Evolutionary conservation across 2,888 invertebrate genomes (phyloP), one percentile per base, ranked within the genome.

Genomic region (Philaethria dido): DNA sequence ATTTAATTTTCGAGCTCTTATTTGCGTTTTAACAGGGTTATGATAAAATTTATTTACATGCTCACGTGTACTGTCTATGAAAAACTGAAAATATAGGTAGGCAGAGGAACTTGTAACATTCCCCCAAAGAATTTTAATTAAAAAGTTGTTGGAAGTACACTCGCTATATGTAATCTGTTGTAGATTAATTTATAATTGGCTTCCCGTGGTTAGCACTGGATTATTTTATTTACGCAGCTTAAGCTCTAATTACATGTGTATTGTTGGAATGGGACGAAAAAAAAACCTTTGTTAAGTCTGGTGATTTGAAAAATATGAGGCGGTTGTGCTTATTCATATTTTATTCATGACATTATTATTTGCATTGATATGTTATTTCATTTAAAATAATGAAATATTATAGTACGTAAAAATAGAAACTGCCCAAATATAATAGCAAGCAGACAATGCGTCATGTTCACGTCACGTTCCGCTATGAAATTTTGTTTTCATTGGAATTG

Each of bases 171-270:
- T 89, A 86, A 89, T 89, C 86, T 87, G 84, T 84, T 86, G 85
- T 85, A 82, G 87, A 88, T 89, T 85, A 85, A 85, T 87, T 87
- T 80, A 81, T 88, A 89, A 89, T 89, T 88, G 85, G 83, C 82
- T 78, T 77, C 79, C 80, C 79, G 83, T 78, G 82, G 78, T 79
- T 77, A 73, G 73, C 75, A 75, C 73, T 72, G 69, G 74, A 75
- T 74, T 73, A 75, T 74, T 77, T 68, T 69, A 69, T 72, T 66
- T 70, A 67, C 61, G 57, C 20, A 65, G 65, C 57, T 64, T 66
- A 69, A 33, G 48, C 64, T 62, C 66, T 66, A 68, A 70, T 68
- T 68, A 69, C 62, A 67, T 64, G 61, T 62, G 64, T 69, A 64
- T 61, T 65, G 52, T 64, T 61, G 44, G 61, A 67, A 67, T 67